A percentile compares a stretch with the other conserved stretches of the same genome.
Evolutionary conservation across 1,140 invertebrate species (phyloP).

Genomic region (Trigoniulus corallinus): DNA sequence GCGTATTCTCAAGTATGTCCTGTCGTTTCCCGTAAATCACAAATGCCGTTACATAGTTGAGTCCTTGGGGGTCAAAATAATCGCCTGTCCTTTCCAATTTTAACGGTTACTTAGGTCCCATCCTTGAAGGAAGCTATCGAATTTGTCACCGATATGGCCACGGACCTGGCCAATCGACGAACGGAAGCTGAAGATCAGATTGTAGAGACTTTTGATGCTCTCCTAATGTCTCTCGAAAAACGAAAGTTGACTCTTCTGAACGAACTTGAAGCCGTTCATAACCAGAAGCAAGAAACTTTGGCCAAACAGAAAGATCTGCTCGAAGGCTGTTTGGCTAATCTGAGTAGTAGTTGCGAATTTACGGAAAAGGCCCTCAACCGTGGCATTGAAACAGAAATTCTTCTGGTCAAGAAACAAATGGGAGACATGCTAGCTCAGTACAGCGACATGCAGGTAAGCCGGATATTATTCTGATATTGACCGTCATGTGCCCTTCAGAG

Average conservation of each 20-base stretch:
- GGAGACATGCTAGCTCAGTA: conserved; percentile 31
- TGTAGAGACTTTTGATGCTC: conserved; percentile 23
- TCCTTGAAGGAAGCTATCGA: conserved; percentile 27
- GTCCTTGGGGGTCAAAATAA: background rate
- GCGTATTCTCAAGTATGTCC: conserved; percentile 24
- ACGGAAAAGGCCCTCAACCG: conserved; percentile 31
- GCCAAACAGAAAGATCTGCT: conserved; percentile 26
- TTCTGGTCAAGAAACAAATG: conserved; percentile 37
- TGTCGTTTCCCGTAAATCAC: background rate
- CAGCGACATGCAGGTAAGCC: conserved; percentile 23
- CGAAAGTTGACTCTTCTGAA: conserved; percentile 26
- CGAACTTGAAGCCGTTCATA: conserved; percentile 26
- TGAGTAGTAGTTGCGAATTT: conserved; percentile 29
- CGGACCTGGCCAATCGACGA: conserved; percentile 21
- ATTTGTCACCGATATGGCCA: conserved; percentile 23
- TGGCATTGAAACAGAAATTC: conserved; percentile 33
- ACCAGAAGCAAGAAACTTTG: conserved; percentile 28
- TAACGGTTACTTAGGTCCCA: conserved; percentile 19
- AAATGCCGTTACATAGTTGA: background rate
- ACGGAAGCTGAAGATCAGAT: conserved; percentile 24
- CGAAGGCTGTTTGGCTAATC: conserved; percentile 26
- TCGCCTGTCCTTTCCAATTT: conserved; percentile 7
- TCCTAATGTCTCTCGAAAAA: conserved; percentile 24
- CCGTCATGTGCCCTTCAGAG: background rate
- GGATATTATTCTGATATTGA: too few species aligned